Conservation (phyloP, 2,113 vertebrate genomes). For the Phasianus colchicus region DNA sequence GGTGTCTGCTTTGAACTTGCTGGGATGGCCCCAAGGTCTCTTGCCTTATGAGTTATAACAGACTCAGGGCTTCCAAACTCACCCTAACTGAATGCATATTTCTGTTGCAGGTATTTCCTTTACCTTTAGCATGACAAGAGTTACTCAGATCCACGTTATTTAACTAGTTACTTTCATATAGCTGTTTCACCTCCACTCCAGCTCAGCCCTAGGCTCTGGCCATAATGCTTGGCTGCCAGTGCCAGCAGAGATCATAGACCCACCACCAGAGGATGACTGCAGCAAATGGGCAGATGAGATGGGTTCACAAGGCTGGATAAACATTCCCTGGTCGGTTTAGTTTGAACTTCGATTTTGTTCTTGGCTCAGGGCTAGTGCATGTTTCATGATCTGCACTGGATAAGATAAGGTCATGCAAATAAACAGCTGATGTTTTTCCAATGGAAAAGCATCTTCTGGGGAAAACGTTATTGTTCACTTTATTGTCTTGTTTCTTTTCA, state of each 20-base stretch:
- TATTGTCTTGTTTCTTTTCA: slow-evolving; percentile 25
- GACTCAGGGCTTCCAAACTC: neutral
- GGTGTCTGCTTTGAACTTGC: neutral
- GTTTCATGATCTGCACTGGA: neutral
- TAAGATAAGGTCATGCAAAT: neutral
- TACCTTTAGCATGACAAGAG: neutral
- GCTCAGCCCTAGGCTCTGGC: neutral
- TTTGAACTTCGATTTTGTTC: neutral
- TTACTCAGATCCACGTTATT: neutral
- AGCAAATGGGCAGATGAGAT: accelerated
- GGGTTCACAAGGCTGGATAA: neutral
- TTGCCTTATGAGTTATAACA: neutral
- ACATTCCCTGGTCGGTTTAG: neutral
- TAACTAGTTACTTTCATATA: neutral
- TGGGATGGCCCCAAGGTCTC: neutral
- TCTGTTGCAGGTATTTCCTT: neutral
- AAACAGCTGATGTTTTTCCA: neutral
- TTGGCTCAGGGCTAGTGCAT: accelerated
- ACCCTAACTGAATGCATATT: neutral
- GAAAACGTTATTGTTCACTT: neutral
- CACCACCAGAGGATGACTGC: neutral
- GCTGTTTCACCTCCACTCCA: neutral
- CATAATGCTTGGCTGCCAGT: neutral
- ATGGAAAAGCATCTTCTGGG: neutral
- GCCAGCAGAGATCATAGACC: neutral